Conservation (phyloP, 2,888 invertebrate genomes). For the Glomeris marginata region DNA sequence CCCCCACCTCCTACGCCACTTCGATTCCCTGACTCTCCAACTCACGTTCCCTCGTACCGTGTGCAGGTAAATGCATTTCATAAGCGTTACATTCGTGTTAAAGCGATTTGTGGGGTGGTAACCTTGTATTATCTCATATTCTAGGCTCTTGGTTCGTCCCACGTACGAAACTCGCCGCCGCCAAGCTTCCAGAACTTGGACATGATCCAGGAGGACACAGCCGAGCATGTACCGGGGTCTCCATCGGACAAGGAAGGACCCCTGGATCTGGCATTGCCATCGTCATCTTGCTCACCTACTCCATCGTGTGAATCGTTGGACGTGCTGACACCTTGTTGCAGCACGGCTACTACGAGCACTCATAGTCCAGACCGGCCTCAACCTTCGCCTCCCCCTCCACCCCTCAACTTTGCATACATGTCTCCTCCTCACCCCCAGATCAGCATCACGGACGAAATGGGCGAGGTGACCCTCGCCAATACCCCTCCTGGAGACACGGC, state of each 20-base stretch:
- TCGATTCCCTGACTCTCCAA: conserved; percentile 17
- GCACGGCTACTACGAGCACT: conserved; percentile 3
- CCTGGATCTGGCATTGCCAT: not conserved
- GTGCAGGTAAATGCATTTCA: too few relatives aligned
- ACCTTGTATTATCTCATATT: not conserved
- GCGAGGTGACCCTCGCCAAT: conserved; percentile 33
- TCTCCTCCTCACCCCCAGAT: conserved; percentile 54
- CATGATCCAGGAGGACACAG: conserved; percentile 29
- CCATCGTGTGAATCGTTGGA: conserved; percentile 12
- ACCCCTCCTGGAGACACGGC: conserved; percentile 8
- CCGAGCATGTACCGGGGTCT: conserved; percentile 16
- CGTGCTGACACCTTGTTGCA: conserved; percentile 13
- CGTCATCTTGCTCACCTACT: not conserved
- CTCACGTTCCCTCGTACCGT: conserved; percentile 15
- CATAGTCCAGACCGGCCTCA: conserved; percentile 15
- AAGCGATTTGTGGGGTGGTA: too few relatives aligned
- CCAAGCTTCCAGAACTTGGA: conserved; percentile 28
- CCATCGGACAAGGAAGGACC: conserved; percentile 8
- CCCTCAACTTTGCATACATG: conserved; percentile 9
- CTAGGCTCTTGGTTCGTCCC: conserved; percentile 17
- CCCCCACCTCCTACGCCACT: conserved; percentile 16
- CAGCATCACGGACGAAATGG: conserved; percentile 78
- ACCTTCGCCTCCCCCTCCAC: not conserved
- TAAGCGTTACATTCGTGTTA: too few relatives aligned
- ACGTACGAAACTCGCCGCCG: conserved; percentile 26